These are phyloP conservation scores for Drosophila sp. DNA, from an alignment of 1,140 invertebrate species.

Conservation along the genomic window DNA sequence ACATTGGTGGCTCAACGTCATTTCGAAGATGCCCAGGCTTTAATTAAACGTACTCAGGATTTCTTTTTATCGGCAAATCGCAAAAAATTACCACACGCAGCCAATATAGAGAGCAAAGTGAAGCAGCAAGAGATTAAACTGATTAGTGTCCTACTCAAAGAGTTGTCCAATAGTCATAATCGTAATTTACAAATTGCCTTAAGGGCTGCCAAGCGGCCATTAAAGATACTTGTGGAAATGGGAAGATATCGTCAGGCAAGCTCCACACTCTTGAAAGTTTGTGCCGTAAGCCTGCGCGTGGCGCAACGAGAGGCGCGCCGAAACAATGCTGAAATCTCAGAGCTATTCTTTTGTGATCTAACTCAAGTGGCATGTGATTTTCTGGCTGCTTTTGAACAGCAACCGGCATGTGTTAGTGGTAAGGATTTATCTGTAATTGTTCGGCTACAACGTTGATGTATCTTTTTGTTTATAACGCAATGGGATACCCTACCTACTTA, in stretches of 20 bases:
- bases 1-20: conserved; percentile 98
- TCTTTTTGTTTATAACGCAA: too few species aligned
- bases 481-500: background rate
- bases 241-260: conserved; percentile 68
- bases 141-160: conserved; percentile 93
- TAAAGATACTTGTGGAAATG: conserved; percentile 90
- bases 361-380: conserved; percentile 81
- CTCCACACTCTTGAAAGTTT: conserved; percentile 72
- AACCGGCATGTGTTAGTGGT: conserved; percentile 80
- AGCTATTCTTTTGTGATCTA: conserved; percentile 81
- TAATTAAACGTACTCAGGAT: conserved; percentile 90
- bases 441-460: too few species aligned
- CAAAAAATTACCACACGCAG: conserved; percentile 47
- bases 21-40: conserved; percentile 96
- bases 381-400: conserved; percentile 72
- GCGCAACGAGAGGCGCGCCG: conserved; percentile 77
- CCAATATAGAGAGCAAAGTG: conserved; percentile 84
- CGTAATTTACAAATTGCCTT: conserved; percentile 97
- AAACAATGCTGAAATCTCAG: conserved; percentile 79
- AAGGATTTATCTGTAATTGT: conserved; percentile 20
- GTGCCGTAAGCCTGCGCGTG: conserved; percentile 68
- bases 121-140: conserved; percentile 90
- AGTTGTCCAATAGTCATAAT: conserved; percentile 93
- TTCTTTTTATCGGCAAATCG: conserved; percentile 83
- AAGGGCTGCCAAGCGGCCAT: conserved; percentile 92